Conservation (phyloP, 1,140 invertebrate species). For the Neodiprion fabricii region DNA sequence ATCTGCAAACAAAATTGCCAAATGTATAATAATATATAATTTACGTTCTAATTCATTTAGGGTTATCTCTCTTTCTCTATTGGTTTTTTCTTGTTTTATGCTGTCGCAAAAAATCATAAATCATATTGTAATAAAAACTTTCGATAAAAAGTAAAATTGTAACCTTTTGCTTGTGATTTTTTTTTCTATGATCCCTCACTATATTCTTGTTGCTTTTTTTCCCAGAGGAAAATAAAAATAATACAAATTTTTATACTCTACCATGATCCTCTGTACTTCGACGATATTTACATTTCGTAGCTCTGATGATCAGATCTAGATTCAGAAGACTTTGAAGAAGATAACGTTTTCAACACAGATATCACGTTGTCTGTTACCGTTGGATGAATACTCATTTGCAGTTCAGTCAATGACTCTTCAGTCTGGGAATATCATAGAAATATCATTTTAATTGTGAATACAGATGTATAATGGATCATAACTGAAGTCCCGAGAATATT, state of each 20-base stretch:
- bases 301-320: background rate
- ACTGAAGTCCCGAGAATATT: slow-evolving; percentile 13
- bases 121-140: background rate
- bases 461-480: background rate
- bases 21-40: no score
- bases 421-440: slow-evolving; percentile 58
- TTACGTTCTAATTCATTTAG: no score
- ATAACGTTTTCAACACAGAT: slow-evolving; percentile 51
- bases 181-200: background rate
- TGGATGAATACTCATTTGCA: slow-evolving; percentile 71
- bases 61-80: background rate
- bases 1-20: no score
- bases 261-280: no score
- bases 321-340: background rate
- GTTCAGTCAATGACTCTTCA: slow-evolving; percentile 69
- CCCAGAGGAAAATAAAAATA: no score
- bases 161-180: background rate
- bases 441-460: slow-evolving; percentile 17
- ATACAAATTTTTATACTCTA: background rate
- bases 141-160: background rate
- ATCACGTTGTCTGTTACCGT: slow-evolving; percentile 61
- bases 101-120: background rate
- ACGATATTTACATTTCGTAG: background rate
- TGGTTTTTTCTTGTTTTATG: background rate
- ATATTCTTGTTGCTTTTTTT: no score